Evolutionary conservation across 2,888 invertebrate genomes (phyloP).

Genomic region (Leptopilina drosophilae): DNA sequence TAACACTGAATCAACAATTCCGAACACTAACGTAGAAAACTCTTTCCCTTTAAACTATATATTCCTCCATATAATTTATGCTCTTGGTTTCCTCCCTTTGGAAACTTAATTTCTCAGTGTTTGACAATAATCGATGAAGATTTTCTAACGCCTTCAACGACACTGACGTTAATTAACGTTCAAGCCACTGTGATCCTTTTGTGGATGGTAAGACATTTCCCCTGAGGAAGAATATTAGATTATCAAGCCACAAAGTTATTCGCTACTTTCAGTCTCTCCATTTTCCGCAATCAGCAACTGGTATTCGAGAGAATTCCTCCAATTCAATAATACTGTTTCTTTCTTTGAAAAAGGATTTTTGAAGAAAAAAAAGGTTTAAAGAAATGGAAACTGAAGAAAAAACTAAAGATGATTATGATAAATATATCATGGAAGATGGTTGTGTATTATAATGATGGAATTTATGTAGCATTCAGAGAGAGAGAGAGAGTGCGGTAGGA

Average conservation of each 20-base stretch:
- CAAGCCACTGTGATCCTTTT: background rate
- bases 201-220: background rate
- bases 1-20: too few species aligned
- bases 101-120: background rate
- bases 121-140: conserved; percentile 7
- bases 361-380: background rate
- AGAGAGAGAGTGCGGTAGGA: background rate
- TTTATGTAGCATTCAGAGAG: background rate
- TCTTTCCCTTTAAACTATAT: too few species aligned
- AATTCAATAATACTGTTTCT: too few species aligned
- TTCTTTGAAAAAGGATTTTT: background rate
- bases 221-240: background rate
- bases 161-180: conserved; percentile 49
- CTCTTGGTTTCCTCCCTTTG: background rate
- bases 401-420: background rate
- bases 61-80: conserved; percentile 42
- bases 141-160: conserved; percentile 26
- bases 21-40: too few species aligned
- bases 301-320: too few species aligned
- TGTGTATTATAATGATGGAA: background rate
- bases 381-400: too few species aligned
- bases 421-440: background rate
- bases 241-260: background rate
- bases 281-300: background rate
- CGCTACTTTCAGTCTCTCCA: background rate